These are phyloP conservation scores for Hypolimnas misippus DNA, from an alignment of 2,888 invertebrate genomes.

Conservation along the genomic window DNA sequence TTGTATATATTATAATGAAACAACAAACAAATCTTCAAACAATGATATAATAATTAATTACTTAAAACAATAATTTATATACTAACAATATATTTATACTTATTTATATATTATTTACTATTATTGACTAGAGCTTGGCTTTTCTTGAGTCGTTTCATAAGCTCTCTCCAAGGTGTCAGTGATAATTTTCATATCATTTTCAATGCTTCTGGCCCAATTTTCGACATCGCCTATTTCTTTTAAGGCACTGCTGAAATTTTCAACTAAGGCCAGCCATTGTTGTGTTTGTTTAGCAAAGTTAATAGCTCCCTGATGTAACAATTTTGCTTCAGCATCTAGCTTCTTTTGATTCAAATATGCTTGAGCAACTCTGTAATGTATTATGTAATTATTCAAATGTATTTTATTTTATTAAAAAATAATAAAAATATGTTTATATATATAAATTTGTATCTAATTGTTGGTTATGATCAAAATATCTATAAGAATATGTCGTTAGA, in stretches of 20 bases:
- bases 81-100: background rate
- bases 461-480: too few species aligned
- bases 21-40: background rate
- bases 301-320: conserved; percentile 95
- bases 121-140: conserved; percentile 57
- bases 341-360: conserved; percentile 99
- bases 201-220: conserved; percentile 99
- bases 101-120: conserved; percentile 10
- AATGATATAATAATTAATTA: background rate
- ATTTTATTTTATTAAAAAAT: too few species aligned
- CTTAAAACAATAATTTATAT: background rate
- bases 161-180: conserved; percentile 96
- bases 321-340: conserved; percentile 98
- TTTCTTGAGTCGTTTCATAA: conserved; percentile 88
- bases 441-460: too few species aligned
- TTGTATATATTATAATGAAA: background rate
- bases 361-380: conserved; percentile 96
- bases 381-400: too few species aligned
- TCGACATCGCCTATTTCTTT: conserved; percentile 99
- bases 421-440: too few species aligned
- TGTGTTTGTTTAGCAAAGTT: conserved; percentile 98
- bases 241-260: conserved; percentile 92
- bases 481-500: too few species aligned
- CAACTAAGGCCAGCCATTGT: conserved; percentile 97
- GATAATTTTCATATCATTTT: conserved; percentile 96